Evolutionary conservation across 2,888 invertebrate species (phyloP), one percentile per base, ranked within the genome.

Genomic region (Crioceris asparagi): DNA sequence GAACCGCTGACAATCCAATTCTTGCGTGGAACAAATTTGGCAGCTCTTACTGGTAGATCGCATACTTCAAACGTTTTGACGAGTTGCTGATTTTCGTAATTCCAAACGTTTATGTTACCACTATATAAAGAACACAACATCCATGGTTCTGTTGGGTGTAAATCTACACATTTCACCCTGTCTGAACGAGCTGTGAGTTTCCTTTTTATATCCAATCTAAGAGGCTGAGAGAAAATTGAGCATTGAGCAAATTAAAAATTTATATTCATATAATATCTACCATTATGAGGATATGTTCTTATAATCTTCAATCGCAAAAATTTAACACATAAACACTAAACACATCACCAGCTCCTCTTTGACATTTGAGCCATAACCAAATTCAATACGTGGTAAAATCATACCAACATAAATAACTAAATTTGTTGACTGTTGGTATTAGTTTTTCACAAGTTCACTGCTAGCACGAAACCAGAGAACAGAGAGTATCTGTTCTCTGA

Each of bases 51-150:
- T 0, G 98, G 98, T 17, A 96, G 68, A 60, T 97, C 96, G 62
- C 97, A 97, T 3, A 91, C 90, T 71, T 91, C 90, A 56, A 91
- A 88, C 51, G 86, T 82, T 61, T 83, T 83, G 8, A 88, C 85
- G 51, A 88, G 73, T 54, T 82, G 79, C 65, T 96, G 96, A 43
- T 85, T 88, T 62, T 98, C 97, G 68, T 91, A 85, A 64, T 98
- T 97, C 96, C 97, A 99, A 58, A 99, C 88, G 72, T 98, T 96
- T 53, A 97, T 93, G 69, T 97, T 91, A 52, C 98, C 98, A 69
- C 93, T 96, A 73, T 99, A 99, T 19, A 99, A 72, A 25, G 94
- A 91, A 54, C 93, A 96, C 35, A 98, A 73, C 78, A 98, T 88
- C 98, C 98, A 99, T 49, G 96, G 94, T 63, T 99, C 98, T 26